Percentiles rank a stretch among this genome's conserved stretches.
These are phyloP conservation scores for Protophormia terraenovae DNA, from an alignment of 2,888 invertebrate species.

Conservation along the genomic window DNA sequence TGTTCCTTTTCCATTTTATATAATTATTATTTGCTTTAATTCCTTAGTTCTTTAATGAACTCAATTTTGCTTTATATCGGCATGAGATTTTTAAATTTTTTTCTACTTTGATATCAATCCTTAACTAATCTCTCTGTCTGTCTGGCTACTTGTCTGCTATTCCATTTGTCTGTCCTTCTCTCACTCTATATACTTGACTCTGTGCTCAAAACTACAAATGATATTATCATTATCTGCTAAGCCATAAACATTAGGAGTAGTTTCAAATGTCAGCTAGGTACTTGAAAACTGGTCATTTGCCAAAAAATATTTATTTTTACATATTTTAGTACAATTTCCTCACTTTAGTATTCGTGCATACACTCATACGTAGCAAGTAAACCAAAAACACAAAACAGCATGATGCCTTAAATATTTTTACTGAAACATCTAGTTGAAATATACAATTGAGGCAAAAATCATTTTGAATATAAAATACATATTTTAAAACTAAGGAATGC, in stretches of 20 bases:
- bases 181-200: not conserved
- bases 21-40: no score
- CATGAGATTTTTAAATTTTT: not conserved
- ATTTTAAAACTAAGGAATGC: not conserved
- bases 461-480: conserved; percentile 22
- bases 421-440: not conserved
- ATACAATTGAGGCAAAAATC: conserved; percentile 21
- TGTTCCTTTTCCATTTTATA: no score
- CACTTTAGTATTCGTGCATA: not conserved
- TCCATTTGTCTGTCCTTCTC: not conserved
- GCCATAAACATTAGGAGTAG: conserved; percentile 55
- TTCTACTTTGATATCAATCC: not conserved
- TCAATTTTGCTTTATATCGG: no score
- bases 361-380: not conserved
- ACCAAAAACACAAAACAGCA: not conserved
- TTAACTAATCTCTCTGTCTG: not conserved
- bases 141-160: not conserved
- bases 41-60: no score
- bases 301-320: conserved; percentile 44
- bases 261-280: conserved; percentile 55
- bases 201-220: conserved; percentile 39
- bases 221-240: conserved; percentile 55
- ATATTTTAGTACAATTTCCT: conserved; percentile 31
- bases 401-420: conserved; percentile 13
- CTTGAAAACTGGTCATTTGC: conserved; percentile 63